Evolutionary conservation across 2,113 vertebrate species (phyloP), one percentile per base, ranked within the genome.

Genomic region (Bufo gargarizans): DNA sequence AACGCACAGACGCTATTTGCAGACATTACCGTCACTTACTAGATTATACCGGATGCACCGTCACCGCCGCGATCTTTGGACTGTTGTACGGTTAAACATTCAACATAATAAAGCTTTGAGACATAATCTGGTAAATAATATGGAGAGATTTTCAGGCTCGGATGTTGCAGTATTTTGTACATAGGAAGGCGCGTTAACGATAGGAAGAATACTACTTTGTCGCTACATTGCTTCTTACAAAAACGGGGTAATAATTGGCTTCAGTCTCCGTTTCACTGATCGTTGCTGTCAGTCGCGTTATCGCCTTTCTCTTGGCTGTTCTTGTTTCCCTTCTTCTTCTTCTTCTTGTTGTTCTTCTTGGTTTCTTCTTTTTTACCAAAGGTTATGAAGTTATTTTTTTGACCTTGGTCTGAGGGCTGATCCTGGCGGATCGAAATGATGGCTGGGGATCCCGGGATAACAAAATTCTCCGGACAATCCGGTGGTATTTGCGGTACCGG

Each of bases 341-440:
- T 33, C 96, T 99, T 99, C 92, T 99, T 98, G 90, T 99, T 99
- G 92, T 98, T 99, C 95, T 99, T 99, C 96, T 99, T 99, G 92
- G 96, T 97, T 92, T 99, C 98, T 91, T 99, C 97, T 90, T 99
- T 99, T 95, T 99, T 99, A 91, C 97, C 98, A 91, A 99, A 99
- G 91, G 97, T 98, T 95, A 99, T 99, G 94, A 99, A 99, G 94
- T 99, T 97, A 91, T 96, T 97, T 97, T 99, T 99, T 14, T 89
- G 97, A 90, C 96, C 97, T 92, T 97, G 97, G 91, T 93, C 97
- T 93, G 94, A 95, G 88, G 97, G 94, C 91, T 97, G 96, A 93
- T 98, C 98, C 93, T 99, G 98, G 93, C 98, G 96, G 93, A 99
- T 98, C 93, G 98, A 99, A 95, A 99, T 99, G 93, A 99, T 99